Conservation (phyloP, 2,888 invertebrate species). For the Protonemura montana region DNA sequence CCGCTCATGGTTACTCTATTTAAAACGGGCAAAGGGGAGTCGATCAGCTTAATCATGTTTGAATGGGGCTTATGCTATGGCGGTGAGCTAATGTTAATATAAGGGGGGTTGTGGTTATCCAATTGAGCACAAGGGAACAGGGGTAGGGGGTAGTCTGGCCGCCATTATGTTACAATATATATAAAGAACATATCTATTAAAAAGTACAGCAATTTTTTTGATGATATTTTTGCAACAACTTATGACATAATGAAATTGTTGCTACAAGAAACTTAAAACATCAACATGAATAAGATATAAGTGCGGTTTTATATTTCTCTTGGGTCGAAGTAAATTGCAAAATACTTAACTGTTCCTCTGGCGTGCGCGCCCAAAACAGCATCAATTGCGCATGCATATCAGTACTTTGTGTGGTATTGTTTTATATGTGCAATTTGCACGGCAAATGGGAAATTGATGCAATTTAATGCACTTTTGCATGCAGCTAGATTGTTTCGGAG, state of each 20-base stretch:
- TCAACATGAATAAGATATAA: conserved; percentile 9
- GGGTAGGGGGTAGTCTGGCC: conserved; percentile 29
- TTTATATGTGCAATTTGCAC: neutral
- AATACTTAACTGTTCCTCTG: too few relatives aligned
- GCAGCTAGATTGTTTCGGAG: neutral
- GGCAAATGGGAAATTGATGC: neutral
- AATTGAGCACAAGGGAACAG: neutral
- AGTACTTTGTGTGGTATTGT: too few relatives aligned
- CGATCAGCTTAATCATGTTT: neutral
- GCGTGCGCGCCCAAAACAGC: too few relatives aligned
- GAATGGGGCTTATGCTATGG: conserved; percentile 7
- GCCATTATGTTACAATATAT: neutral
- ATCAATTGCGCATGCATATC: too few relatives aligned
- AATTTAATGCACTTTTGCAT: neutral
- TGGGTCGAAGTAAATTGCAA: neutral
- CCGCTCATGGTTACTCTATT: conserved; percentile 49
- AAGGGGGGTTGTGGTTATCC: neutral
- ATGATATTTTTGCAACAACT: conserved; percentile 10
- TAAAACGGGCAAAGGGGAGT: conserved; percentile 45
- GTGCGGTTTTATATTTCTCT: neutral
- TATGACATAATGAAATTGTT: conserved; percentile 1
- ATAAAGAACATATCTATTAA: neutral
- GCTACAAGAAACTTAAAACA: conserved; percentile 7
- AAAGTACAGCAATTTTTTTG: neutral
- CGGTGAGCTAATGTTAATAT: conserved; percentile 37